These are phyloP conservation scores for Malachius bipustulatus DNA, from an alignment of 2,888 invertebrate species.

Conservation along the genomic window DNA sequence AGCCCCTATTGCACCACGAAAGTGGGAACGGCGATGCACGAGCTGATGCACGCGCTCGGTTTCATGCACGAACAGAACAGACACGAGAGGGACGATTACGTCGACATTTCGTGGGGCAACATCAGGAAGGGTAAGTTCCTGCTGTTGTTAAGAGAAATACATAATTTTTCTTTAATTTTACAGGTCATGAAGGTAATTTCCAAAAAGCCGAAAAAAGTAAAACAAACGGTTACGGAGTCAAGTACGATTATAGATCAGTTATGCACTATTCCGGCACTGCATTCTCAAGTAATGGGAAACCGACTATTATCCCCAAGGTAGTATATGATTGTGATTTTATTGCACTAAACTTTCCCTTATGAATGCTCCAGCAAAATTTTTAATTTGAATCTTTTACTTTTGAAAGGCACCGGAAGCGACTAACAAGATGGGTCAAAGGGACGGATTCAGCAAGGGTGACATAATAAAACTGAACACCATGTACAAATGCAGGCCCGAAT, in stretches of 20 bases:
- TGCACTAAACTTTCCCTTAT: conserved; percentile 1
- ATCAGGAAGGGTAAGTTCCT: conserved; percentile 45
- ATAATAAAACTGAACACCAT: conserved; percentile 61
- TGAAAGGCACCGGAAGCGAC: conserved; percentile 7
- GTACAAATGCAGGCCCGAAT: conserved; percentile 55
- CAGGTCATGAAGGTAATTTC: conserved; percentile 57
- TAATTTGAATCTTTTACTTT: neutral
- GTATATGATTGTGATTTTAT: neutral
- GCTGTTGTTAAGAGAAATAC: no score
- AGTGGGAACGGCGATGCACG: conserved; percentile 66
- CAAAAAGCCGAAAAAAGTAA: conserved; percentile 47
- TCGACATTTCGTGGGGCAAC: conserved; percentile 54
- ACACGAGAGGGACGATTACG: conserved; percentile 58
- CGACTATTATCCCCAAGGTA: conserved; percentile 63
- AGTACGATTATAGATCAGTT: conserved; percentile 69
- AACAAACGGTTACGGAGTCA: conserved; percentile 54
- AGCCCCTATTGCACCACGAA: conserved; percentile 58
- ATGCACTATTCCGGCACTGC: conserved; percentile 75
- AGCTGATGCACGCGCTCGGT: conserved; percentile 66
- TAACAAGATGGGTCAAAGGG: conserved; percentile 55
- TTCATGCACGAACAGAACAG: conserved; percentile 77
- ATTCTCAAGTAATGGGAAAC: conserved; percentile 57
- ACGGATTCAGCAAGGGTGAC: conserved; percentile 60
- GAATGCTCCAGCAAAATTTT: neutral
- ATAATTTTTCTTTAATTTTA: no score